Base-by-base conservation (phyloP, 2,888 invertebrate species). In the Imbricaverruca yamaguchii region DNA sequence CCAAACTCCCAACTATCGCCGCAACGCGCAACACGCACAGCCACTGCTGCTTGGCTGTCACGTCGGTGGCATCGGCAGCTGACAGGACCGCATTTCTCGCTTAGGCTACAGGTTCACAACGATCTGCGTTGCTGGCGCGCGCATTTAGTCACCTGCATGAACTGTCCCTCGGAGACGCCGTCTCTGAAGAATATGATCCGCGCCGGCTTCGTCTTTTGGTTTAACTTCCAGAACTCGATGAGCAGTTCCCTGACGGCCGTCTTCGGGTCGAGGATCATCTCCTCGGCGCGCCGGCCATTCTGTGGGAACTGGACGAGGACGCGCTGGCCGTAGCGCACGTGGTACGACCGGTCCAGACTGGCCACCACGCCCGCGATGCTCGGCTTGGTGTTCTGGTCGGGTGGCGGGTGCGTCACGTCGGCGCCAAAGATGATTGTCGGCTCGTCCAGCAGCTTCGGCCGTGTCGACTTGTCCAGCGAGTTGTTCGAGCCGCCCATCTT, bases 401-500 rank as follows among this genome's bases (percentile, higher is more conserved):
- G 91, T 3, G 94, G 91, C 0, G 97, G 96, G 89, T 97, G 97
- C 0, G 96, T 96, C 11, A 97, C 96, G 88, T 97, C 97, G 12
- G 96, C 96, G 0, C 97, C 97, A 67, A 95, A 89, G 23, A 92
- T 90, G 90, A 93, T 91, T 21, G 90, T 90, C 0, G 92, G 92
- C 0, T 84, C 85, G 0, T 81, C 84, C 63, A 92, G 86, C 25
- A 86, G 55, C 81, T 39, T 12, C 57, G 80, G 80, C n/a, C 81
- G 57, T 1, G 56, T 21, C 10, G 56, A 77, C 7, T 83, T 80
- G 1, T 85, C 81, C 11, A 90, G 85, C 57, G 85, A 87, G 85
- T 95, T 94, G 88, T 96, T 96, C 0, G 91, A 87, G 0, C 95
- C 95, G 87, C 94, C 94, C 82, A 96, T 86, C 87, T 97, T 97